Conservation (phyloP, 2,113 vertebrate genomes). For the Ophthalmolycus amberensis region DNA sequence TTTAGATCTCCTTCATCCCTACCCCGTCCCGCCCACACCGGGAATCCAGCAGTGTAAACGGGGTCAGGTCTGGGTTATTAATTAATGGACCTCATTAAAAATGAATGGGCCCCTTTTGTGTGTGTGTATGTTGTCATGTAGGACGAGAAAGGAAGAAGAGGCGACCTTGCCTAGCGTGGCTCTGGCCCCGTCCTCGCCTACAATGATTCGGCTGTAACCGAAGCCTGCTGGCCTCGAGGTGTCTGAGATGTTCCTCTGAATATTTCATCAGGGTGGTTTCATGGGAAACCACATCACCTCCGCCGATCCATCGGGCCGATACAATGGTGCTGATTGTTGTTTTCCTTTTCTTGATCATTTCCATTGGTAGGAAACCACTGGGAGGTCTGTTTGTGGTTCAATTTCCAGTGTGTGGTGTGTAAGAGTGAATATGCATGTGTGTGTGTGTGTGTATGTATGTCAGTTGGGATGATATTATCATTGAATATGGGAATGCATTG, state of each 20-base stretch:
- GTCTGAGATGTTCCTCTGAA: slow-evolving; percentile 53
- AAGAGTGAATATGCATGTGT: slow-evolving; percentile 1
- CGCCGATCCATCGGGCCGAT: background rate
- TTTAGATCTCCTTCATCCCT: slow-evolving; percentile 55
- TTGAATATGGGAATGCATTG: background rate
- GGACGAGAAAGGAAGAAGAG: background rate
- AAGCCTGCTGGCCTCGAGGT: slow-evolving; percentile 33
- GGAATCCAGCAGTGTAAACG: slow-evolving; percentile 43
- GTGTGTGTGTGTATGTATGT: background rate
- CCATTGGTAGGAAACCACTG: slow-evolving; percentile 52
- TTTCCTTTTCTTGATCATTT: slow-evolving; percentile 55
- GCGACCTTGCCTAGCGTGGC: background rate
- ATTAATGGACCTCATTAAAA: slow-evolving; percentile 73
- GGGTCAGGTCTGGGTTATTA: slow-evolving; percentile 67
- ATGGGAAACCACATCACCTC: slow-evolving; percentile 28
- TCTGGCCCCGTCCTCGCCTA: slow-evolving; percentile 21
- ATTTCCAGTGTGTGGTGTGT: slow-evolving; percentile 21
- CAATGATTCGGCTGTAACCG: slow-evolving; percentile 44
- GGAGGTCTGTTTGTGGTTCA: slow-evolving; percentile 40
- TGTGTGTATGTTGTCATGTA: slow-evolving; percentile 41
- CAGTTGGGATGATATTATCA: background rate
- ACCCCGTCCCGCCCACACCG: slow-evolving; percentile 21
- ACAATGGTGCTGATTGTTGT: slow-evolving; percentile 69
- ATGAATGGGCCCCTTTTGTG: slow-evolving; percentile 53
- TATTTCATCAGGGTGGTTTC: slow-evolving; percentile 62